A percentile compares a stretch with the other conserved stretches of the same genome.
phyloP scores from a whole-genome alignment of 2,797 vertebrate genomes.

The Bovichtus variegatus region DNA sequence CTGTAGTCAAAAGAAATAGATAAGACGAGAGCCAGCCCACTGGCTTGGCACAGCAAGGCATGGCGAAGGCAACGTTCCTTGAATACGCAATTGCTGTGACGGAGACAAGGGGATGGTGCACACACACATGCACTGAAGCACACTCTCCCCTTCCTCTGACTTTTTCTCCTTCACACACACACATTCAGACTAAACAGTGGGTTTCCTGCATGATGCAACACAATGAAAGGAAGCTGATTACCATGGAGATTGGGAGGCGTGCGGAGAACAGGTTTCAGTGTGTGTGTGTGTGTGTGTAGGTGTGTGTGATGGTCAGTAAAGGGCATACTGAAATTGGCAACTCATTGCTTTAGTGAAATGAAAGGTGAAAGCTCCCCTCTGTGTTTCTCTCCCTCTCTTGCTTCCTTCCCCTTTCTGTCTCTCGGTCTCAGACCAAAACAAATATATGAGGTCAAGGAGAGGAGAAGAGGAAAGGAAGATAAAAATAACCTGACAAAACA shows the following conservation, averaged over 20 bases:
- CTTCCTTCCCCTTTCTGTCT: constrained; percentile 25
- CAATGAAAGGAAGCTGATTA: constrained; percentile 81
- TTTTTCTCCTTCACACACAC: constrained; percentile 57
- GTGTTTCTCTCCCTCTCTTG: constrained; percentile 25
- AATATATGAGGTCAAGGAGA: constrained; percentile 55
- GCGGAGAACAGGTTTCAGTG: constrained; percentile 57
- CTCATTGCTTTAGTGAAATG: constrained; percentile 70
- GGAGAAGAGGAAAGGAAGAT: background rate
- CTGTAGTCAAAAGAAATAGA: constrained; percentile 44
- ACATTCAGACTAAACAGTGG: constrained; percentile 41
- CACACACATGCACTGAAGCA: constrained; percentile 7
- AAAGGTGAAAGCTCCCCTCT: constrained; percentile 73
- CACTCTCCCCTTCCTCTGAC: constrained; percentile 50
- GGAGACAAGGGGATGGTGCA: constrained; percentile 15
- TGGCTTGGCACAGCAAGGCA: constrained; percentile 56
- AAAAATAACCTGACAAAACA: background rate
- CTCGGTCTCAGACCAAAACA: constrained; percentile 58
- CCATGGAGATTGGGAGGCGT: constrained; percentile 68
- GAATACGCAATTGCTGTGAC: constrained; percentile 43
- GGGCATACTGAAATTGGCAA: constrained; percentile 75
- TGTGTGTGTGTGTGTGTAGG: constrained; percentile 35
- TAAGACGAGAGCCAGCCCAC: constrained; percentile 51
- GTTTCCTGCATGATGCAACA: constrained; percentile 79
- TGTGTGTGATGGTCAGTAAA: constrained; percentile 76
- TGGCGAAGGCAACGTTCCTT: constrained; percentile 31